Evolutionary conservation across 2,888 invertebrate species (phyloP), one percentile per base, ranked within the genome.

Genomic region (Tachina grossa): DNA sequence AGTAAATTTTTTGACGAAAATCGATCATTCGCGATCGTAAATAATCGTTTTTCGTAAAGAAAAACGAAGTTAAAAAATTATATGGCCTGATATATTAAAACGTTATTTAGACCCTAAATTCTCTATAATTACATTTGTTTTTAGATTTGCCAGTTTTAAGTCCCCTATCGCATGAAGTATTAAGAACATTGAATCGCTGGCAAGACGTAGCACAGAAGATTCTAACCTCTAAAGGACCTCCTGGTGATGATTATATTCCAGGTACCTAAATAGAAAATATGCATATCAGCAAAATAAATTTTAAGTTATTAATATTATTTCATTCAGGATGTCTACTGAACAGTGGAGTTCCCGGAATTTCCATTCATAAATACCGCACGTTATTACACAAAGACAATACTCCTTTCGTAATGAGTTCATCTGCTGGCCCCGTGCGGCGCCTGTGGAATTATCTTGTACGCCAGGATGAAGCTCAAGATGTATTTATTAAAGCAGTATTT

Each of bases 401-500:
- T 0, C 99, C 99, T 31, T 99, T 99, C 93, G 95, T 95, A 89
- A 94, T 95, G 11, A 93, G 95, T 76, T 95, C 95, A 80, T 95
- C 96, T 57, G 95, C 97, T 0, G 96, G 95, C 88, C 97, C 95
- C 0, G 96, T 96, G 9, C 89, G 96, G 85, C 95, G 99, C 5
- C 93, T 99, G 9, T 99, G 99, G 99, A 96, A 96, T 90, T 98
- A 95, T 92, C 94, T 99, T 86, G 97, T 99, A 2, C 95, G 97
- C 65, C 98, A 99, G 92, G 98, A 99, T 92, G 93, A 95, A 61
- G 97, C 99, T 43, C 98, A 98, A 93, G 97, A 99, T 89, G 95
- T 98, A 80, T 99, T 99, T 93, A 97, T 99, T 90, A 95, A 98
- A 81, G 97, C 98, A 86, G 97, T 99, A 84, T 99, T 99, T 92